These are phyloP conservation scores for fruit fly (Drosophila melanogaster) DNA, from an alignment of 1,140 invertebrate species.

Conservation along the genomic window Release_6_plus_ISO1_MT NT_033779.5:19454001-19454500, in stretches of 20 bases:
- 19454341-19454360: conserved; percentile 6
- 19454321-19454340: conserved; percentile 56
- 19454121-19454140: conserved; percentile 27
- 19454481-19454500: too few species aligned
- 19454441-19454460: conserved; percentile 2
- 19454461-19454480: neutral
- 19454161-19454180: conserved; percentile 6
- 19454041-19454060: conserved; percentile 39
- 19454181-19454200: conserved; percentile 1
- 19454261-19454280: neutral
- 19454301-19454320: conserved; percentile 43
- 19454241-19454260: conserved; percentile 9
- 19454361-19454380: conserved; percentile 4
- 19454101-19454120: conserved; percentile 29
- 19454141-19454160: conserved; percentile 32
- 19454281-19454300: conserved; percentile 5
- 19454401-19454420: conserved; percentile 10
- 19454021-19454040: neutral
- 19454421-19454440: conserved; percentile 21
- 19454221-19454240: neutral
- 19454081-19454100: conserved; percentile 13
- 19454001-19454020: neutral
- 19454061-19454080: conserved; percentile 18
- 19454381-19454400: conserved; percentile 15
- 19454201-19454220: conserved; percentile 12